Base-by-base conservation (phyloP, 2,113 vertebrate species). In the Lagopus muta region DNA sequence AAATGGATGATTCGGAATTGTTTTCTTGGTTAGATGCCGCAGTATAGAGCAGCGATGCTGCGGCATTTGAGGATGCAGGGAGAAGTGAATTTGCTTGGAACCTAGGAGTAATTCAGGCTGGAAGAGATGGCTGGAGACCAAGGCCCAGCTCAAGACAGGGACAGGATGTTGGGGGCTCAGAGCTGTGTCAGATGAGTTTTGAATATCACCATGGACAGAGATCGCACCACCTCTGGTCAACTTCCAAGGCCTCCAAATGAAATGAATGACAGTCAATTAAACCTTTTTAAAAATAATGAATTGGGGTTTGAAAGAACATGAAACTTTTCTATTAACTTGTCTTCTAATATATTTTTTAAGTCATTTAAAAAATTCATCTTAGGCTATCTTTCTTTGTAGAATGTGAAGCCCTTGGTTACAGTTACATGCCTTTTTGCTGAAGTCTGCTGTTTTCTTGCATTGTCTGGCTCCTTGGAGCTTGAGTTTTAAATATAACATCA, bases 401-500 rank as follows among this genome's bases (percentile, higher is more conserved):
- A 48, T 70, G 58, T 85, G 43, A 76, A 48, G 48, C 16, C 61
- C 74, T 50, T 36, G 4, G 9, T 83, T 80, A n/a, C 28, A 28
- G 11, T 40, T 38, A 27, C 14, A 32, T 65, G 47, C 2, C 85
- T 92, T 93, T 93, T 43, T 74, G 82, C 75, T 94, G 89, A 91
- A 75, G 17, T 71, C 71, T 82, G 80, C 81, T 73, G 22, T 3
- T 91, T 94, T 72, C 38, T 58, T 82, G 66, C 43, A 48, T 79
- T 88, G 60, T 61, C 32, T 24, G 71, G 50, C 57, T 65, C 72
- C 75, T 93, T 61, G 64, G 79, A 82, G 42, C 71, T 73, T 36
- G 21, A 77, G 28, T 61, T 88, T 92, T 92, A 89, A 94, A 73
- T 88, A 77, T 92, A 91, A 36, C 43, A 90, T 86, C 72, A 92